Base-by-base conservation (phyloP, 2,797 vertebrate genomes). In the Sebastes minor region DNA sequence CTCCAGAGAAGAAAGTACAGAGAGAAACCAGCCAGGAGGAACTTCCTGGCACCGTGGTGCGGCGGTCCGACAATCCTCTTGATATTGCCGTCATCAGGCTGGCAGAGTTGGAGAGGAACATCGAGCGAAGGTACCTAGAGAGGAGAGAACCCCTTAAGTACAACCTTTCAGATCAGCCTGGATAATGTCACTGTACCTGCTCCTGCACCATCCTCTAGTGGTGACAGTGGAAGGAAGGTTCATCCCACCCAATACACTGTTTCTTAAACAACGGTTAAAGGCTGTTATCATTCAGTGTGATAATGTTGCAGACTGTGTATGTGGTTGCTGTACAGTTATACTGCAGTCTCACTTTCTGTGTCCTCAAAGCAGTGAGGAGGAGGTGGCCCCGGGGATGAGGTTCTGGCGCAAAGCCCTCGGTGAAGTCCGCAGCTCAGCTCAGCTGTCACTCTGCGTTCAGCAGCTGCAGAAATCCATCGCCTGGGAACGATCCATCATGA, bases 401-500 rank as follows among this genome's bases (percentile, higher is more conserved):
- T 86, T 97, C 81, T 99, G 98, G 98, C 96, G 95, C 91, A 98
- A 95, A 95, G 98, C 97, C 16, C 91, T 99, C 67, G 87, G 93
- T 74, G 97, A 97, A 90, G 97, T 97, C 4, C 95, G 96, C 83
- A 99, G 97, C 93, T 97, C 98, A 38, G 97, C 98, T 63, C 98
- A 99, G 96, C 95, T 99, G 91, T 97, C 97, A 71, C 97, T 99
- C 93, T 99, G 98, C 94, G 94, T 99, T 92, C 97, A 98, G 94
- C 97, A 98, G 92, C 96, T 99, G 88, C 97, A 98, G 96, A 99
- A 98, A 94, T 97, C 97, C 86, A 97, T 99, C 80, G 95, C 97
- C 77, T 99, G 98, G 98, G 97, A 99, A 92, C 97, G 96, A 93
- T 97, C 97, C 86, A 97, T 98, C 94, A 97, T 98, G 97, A 99